Percentiles rank a stretch among this genome's conserved stretches.
Conservation (phyloP, 2,113 vertebrate genomes). For the Brachyhypopomus occidentalis region DNA sequence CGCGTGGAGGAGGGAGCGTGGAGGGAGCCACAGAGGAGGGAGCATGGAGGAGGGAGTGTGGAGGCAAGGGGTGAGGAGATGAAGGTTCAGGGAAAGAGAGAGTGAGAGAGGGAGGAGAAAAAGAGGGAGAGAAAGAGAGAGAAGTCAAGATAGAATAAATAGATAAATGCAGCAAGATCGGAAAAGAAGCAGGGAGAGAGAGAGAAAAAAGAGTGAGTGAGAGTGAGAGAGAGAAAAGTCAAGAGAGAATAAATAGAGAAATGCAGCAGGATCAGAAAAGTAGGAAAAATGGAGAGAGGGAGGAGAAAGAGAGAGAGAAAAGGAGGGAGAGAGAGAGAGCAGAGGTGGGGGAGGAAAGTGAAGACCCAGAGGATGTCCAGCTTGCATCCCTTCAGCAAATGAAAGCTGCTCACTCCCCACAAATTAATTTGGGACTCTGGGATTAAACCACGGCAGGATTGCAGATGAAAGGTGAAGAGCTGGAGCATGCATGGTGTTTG, state of each 20-base stretch:
- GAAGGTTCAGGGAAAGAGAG: constrained; percentile 7
- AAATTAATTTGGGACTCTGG: constrained; percentile 53
- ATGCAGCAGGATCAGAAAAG: neutral
- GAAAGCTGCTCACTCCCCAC: constrained; percentile 30
- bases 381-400: constrained; percentile 31
- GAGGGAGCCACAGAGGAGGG: too few relatives aligned
- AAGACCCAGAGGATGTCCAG: constrained; percentile 20
- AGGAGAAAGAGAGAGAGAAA: neutral
- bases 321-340: too few relatives aligned
- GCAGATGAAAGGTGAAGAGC: constrained; percentile 25
- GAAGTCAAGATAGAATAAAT: constrained; percentile 4
- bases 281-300: neutral
- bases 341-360: neutral
- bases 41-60: neutral
- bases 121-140: constrained; percentile 27
- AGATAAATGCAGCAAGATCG: neutral
- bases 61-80: constrained; percentile 32
- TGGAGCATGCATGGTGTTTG: constrained; percentile 15
- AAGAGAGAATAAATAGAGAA: too few relatives aligned
- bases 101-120: neutral
- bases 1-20: neutral
- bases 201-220: too few relatives aligned
- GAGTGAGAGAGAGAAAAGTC: too few relatives aligned
- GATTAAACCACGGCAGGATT: constrained; percentile 35
- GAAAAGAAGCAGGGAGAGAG: neutral